Conservation (phyloP, 2,888 invertebrate species). For the Stenolophus ochropezus region DNA sequence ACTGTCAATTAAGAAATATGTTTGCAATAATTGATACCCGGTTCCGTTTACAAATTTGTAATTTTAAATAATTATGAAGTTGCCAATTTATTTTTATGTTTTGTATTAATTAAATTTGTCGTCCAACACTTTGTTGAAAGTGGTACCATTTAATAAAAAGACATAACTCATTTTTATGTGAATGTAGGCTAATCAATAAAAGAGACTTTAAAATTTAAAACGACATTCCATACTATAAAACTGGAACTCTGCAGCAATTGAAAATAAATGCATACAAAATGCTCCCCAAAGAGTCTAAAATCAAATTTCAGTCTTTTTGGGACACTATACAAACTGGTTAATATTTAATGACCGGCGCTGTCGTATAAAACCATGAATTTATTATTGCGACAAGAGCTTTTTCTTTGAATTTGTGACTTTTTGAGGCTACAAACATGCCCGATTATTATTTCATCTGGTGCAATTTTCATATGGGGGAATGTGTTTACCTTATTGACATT, state of each 20-base stretch:
- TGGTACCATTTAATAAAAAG: no score
- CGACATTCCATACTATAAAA: background rate
- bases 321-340: slow-evolving; percentile 1
- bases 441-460: slow-evolving; percentile 22
- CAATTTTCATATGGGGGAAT: background rate
- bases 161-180: no score
- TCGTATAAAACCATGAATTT: slow-evolving; percentile 31
- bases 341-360: slow-evolving; percentile 19
- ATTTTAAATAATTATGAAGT: no score
- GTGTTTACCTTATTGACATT: background rate
- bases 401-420: slow-evolving; percentile 23
- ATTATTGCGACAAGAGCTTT: background rate
- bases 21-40: no score
- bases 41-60: no score
- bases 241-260: background rate
- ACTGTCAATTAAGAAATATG: no score
- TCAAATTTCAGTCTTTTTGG: slow-evolving; percentile 21
- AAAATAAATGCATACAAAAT: slow-evolving; percentile 28
- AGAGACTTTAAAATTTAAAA: background rate
- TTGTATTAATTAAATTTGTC: no score
- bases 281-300: slow-evolving; percentile 6
- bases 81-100: no score
- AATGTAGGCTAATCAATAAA: background rate
- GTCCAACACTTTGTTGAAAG: no score
- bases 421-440: background rate